Conservation (phyloP, 1,140 invertebrate genomes). For the Drosophila ogumai region DNA sequence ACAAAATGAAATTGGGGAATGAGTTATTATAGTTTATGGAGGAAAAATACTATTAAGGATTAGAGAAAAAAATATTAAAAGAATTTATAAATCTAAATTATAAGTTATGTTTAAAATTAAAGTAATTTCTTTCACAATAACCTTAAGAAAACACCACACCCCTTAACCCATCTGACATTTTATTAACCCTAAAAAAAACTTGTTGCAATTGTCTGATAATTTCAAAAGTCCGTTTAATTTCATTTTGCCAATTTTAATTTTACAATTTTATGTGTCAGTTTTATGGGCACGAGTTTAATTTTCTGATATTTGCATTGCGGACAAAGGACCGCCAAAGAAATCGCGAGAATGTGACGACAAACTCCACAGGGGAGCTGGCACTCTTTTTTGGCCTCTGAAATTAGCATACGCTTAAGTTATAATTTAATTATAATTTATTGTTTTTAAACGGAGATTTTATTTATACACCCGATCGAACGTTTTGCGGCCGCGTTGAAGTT, state of each 20-base stretch:
- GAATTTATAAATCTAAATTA: background rate
- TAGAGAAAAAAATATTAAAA: background rate
- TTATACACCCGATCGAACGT: constrained; percentile 31
- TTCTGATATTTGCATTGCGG: constrained; percentile 45
- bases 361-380: constrained; percentile 54
- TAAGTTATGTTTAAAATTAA: no score
- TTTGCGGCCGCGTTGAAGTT: constrained; percentile 78
- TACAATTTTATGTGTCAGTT: constrained; percentile 53
- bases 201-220: background rate
- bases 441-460: constrained; percentile 74
- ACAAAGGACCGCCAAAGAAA: constrained; percentile 53
- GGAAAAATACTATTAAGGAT: background rate
- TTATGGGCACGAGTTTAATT: constrained; percentile 64
- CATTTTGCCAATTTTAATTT: constrained; percentile 49
- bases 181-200: background rate
- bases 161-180: constrained; percentile 1
- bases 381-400: constrained; percentile 36
- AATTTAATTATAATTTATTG: constrained; percentile 84
- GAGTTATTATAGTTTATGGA: background rate
- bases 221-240: constrained; percentile 20
- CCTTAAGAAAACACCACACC: background rate
- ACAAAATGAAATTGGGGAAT: background rate
- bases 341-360: constrained; percentile 63
- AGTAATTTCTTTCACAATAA: background rate
- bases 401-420: constrained; percentile 80